phyloP scores from a whole-genome alignment of 2,113 vertebrate species.

The Callipepla squamata region DNA sequence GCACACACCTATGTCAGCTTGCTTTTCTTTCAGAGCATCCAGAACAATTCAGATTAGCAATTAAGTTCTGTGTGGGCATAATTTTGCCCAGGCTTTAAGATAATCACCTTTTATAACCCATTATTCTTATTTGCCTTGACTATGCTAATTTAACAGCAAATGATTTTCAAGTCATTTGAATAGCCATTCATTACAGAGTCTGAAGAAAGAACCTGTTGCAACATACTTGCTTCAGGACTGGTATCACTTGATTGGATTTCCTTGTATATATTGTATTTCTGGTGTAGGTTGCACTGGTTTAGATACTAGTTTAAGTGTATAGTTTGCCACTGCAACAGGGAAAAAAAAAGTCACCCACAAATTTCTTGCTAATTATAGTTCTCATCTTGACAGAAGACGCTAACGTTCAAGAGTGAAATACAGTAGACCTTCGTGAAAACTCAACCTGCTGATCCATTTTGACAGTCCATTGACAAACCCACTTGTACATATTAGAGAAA shows the following conservation, averaged over 20 bases:
- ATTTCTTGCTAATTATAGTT: neutral
- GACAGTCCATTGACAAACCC: neutral
- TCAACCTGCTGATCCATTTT: neutral
- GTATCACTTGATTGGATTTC: neutral
- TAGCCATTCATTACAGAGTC: neutral
- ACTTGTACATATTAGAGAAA: neutral
- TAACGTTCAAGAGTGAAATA: accelerated
- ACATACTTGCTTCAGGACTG: neutral
- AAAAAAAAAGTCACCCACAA: neutral
- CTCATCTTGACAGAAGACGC: no score
- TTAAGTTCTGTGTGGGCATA: neutral
- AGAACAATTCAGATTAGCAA: neutral
- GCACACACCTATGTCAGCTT: accelerated
- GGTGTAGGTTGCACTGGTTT: neutral
- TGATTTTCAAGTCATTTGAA: neutral
- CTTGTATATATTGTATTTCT: neutral
- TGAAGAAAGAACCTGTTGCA: neutral
- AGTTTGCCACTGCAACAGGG: neutral
- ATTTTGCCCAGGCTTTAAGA: neutral
- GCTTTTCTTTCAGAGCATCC: neutral
- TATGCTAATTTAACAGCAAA: neutral
- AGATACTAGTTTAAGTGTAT: neutral
- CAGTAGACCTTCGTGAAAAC: neutral
- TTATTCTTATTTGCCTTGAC: neutral
- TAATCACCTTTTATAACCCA: neutral